Percentiles rank a stretch among this genome's conserved stretches.
These are phyloP conservation scores for Phania funesta DNA, from an alignment of 2,888 invertebrate genomes.

Conservation along the genomic window DNA sequence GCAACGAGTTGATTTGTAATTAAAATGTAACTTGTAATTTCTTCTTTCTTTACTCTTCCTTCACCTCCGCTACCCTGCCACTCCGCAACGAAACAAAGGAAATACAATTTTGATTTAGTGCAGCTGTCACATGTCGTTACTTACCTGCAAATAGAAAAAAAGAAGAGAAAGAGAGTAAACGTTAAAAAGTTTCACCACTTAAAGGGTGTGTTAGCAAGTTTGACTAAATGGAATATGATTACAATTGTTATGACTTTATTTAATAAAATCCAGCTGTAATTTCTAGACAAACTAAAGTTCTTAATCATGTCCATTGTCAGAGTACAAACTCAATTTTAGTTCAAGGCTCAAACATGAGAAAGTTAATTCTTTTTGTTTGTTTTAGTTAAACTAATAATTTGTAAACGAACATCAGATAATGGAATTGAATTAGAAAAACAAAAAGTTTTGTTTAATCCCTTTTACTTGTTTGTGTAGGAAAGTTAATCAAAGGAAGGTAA, in stretches of 20 bases:
- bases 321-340: slow-evolving; percentile 33
- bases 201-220: slow-evolving; percentile 7
- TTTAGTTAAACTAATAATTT: slow-evolving; percentile 54
- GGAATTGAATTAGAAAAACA: slow-evolving; percentile 6
- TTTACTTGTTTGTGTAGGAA: too few relatives aligned
- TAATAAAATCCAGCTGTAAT: neutral
- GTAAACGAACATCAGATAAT: slow-evolving; percentile 42
- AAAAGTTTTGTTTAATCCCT: too few relatives aligned
- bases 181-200: neutral
- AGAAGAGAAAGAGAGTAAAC: neutral
- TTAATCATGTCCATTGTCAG: neutral
- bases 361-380: slow-evolving; percentile 23
- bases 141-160: slow-evolving; percentile 1
- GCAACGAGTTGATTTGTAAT: slow-evolving; percentile 37
- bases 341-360: neutral
- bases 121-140: slow-evolving; percentile 28
- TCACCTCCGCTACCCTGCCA: neutral
- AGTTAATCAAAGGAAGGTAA: too few relatives aligned
- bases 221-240: slow-evolving; percentile 28
- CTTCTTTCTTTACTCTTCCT: neutral
- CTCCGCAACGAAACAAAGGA: neutral
- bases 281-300: slow-evolving; percentile 10
- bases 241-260: slow-evolving; percentile 33
- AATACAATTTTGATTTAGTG: slow-evolving; percentile 25
- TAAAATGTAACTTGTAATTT: slow-evolving; percentile 55